phyloP scores from a whole-genome alignment of 2,888 invertebrate species.

The Tineola bisselliella region DNA sequence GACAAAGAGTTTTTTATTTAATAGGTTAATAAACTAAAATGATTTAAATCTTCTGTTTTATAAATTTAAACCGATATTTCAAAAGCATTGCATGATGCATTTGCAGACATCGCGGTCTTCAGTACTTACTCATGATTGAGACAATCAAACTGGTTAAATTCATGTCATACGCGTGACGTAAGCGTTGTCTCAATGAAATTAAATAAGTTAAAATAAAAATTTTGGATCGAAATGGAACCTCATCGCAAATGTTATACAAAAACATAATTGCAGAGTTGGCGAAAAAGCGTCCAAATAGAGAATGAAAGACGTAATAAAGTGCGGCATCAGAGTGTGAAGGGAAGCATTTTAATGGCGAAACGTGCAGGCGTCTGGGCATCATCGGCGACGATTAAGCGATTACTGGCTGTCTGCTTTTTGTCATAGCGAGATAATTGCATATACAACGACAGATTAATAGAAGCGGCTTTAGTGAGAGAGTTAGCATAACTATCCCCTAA shows the following conservation, averaged over 20 bases:
- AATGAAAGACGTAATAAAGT: constrained; percentile 1
- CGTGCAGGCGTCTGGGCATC: constrained; percentile 5
- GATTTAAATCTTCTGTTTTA: too few relatives aligned
- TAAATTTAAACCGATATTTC: too few relatives aligned
- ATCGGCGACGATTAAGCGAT: constrained; percentile 21
- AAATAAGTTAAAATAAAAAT: not conserved
- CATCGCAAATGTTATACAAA: not conserved
- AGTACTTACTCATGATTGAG: too few relatives aligned
- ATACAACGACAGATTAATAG: not conserved
- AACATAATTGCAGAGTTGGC: not conserved
- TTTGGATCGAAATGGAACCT: not conserved
- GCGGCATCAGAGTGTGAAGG: constrained; percentile 4
- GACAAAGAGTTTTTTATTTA: too few relatives aligned
- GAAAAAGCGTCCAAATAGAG: constrained; percentile 4
- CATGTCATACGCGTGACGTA: too few relatives aligned
- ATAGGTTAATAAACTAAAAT: too few relatives aligned
- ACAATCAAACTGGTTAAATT: too few relatives aligned
- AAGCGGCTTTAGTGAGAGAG: too few relatives aligned
- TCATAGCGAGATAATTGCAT: constrained; percentile 4
- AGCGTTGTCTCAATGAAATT: too few relatives aligned
- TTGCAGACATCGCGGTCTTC: too few relatives aligned
- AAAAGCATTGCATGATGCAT: too few relatives aligned
- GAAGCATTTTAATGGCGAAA: not conserved
- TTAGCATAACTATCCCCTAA: too few relatives aligned
- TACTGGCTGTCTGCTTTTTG: constrained; percentile 21